These are phyloP conservation scores for Monarcha castaneiventris DNA, from an alignment of 2,113 vertebrate species.

Conservation along the genomic window DNA sequence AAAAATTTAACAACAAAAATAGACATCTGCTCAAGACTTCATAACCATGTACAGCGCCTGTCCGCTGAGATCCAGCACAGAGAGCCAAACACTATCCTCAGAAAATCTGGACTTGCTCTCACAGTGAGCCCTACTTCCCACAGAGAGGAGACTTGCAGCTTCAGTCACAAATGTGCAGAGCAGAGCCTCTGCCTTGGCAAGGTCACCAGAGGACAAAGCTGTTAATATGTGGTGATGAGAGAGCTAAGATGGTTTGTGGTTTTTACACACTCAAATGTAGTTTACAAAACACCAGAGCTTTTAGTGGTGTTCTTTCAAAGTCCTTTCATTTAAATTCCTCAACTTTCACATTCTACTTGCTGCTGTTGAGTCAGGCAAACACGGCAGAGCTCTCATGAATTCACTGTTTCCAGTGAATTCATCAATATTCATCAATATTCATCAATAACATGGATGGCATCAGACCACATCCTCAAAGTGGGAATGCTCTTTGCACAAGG, in stretches of 20 bases:
- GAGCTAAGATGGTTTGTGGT: neutral
- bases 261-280: neutral
- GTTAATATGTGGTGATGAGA: neutral
- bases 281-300: conserved; percentile 18
- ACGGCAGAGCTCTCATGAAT: neutral
- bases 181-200: neutral
- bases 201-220: conserved; percentile 14
- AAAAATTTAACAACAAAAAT: conserved; percentile 52
- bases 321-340: neutral
- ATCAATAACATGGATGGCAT: neutral
- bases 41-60: rapidly evolving
- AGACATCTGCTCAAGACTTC: neutral
- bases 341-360: neutral
- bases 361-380: neutral
- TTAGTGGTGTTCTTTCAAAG: neutral
- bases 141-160: neutral
- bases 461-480: neutral
- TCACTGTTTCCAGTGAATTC: neutral
- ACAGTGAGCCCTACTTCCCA: neutral
- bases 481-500: neutral
- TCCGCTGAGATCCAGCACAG: neutral
- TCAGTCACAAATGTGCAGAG: neutral
- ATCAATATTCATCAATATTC: no score
- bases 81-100: neutral
- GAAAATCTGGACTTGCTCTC: neutral